A percentile compares a stretch with the other conserved stretches of the same genome.
Evolutionary conservation across 1,140 invertebrate species (phyloP).

Genomic region (Cydia strobilella): DNA sequence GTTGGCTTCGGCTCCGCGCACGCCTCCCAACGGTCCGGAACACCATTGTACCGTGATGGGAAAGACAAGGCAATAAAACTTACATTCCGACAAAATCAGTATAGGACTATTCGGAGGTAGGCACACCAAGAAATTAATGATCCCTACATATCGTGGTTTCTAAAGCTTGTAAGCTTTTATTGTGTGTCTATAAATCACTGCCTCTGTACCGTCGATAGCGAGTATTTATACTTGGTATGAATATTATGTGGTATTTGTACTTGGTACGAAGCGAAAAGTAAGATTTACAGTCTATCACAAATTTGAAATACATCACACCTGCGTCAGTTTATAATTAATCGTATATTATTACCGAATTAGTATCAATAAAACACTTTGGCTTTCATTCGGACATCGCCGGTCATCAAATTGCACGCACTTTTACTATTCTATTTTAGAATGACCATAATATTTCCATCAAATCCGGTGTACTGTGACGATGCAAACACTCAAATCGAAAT

Average conservation of each 20-base stretch:
- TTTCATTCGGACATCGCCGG: background rate
- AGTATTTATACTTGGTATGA: conserved; percentile 7
- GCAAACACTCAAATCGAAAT: background rate
- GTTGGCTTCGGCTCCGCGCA: too few relatives aligned
- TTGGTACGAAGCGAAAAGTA: too few relatives aligned
- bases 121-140: conserved; percentile 18
- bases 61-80: too few relatives aligned
- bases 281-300: too few relatives aligned
- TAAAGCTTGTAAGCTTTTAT: conserved; percentile 1
- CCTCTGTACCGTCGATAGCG: background rate
- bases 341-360: too few relatives aligned
- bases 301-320: too few relatives aligned
- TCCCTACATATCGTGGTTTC: conserved; percentile 15
- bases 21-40: too few relatives aligned
- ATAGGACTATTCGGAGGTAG: background rate
- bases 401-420: background rate
- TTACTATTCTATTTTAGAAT: conserved; percentile 3
- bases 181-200: conserved; percentile 21
- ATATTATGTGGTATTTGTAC: background rate
- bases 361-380: background rate
- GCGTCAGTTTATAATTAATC: too few relatives aligned
- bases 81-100: background rate
- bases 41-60: too few relatives aligned
- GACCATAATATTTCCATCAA: background rate
- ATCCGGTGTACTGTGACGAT: background rate